phyloP scores from a whole-genome alignment of 2,888 invertebrate species.

The Molorchus minor region DNA sequence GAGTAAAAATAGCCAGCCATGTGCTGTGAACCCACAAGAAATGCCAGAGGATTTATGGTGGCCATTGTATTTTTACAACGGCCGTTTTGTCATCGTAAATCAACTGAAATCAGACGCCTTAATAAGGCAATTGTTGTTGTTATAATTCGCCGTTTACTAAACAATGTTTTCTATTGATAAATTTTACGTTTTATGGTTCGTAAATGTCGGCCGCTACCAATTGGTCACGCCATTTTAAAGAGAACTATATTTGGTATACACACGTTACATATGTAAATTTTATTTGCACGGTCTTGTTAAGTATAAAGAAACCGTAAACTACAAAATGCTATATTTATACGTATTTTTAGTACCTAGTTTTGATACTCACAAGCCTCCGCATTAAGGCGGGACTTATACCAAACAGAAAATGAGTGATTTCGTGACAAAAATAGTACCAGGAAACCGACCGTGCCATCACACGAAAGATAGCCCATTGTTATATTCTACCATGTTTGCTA shows the following conservation, averaged over 20 bases:
- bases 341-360: too few species aligned
- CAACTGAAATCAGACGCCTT: conserved; percentile 3
- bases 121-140: conserved; percentile 9
- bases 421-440: too few species aligned
- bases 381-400: too few species aligned
- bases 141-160: conserved; percentile 17
- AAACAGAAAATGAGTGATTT: too few species aligned
- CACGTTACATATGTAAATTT: too few species aligned
- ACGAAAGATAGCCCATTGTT: too few species aligned
- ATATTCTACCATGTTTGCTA: too few species aligned
- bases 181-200: conserved; percentile 17
- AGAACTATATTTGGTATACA: background rate
- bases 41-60: conserved; percentile 21
- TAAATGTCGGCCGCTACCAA: conserved; percentile 17
- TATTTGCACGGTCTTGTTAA: too few species aligned
- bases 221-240: conserved; percentile 14
- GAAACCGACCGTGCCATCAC: too few species aligned
- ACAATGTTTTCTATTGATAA: conserved; percentile 23
- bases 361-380: too few species aligned
- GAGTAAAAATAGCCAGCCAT: conserved; percentile 15
- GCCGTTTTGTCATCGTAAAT: conserved; percentile 20
- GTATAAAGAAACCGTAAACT: too few species aligned
- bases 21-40: conserved; percentile 24
- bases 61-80: conserved; percentile 20
- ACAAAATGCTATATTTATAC: too few species aligned